Evolutionary conservation across 2,113 vertebrate species (phyloP).

Genomic region (Corythoichthys haematopterus): DNA sequence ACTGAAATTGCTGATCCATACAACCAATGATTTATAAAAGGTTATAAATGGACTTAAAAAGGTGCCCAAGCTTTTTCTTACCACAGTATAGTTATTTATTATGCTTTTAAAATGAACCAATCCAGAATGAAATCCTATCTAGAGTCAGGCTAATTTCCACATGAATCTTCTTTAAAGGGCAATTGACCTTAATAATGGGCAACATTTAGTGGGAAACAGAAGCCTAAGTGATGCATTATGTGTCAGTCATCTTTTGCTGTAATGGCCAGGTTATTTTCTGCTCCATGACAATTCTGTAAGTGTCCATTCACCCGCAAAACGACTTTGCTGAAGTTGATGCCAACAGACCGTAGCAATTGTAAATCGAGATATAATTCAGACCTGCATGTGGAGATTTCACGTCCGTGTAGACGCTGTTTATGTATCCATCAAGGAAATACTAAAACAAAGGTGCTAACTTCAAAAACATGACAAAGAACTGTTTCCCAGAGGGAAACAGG

Average conservation of each 20-base stretch:
- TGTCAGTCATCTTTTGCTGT: slow-evolving; percentile 34
- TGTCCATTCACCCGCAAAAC: slow-evolving; percentile 22
- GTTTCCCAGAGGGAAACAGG: slow-evolving; percentile 44
- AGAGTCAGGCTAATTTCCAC: slow-evolving; percentile 17
- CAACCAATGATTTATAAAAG: too few species aligned
- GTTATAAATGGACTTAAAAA: too few species aligned
- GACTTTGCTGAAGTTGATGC: slow-evolving; percentile 18
- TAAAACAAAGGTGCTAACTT: slow-evolving; percentile 30
- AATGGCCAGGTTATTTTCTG: slow-evolving; percentile 42
- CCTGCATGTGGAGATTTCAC: slow-evolving; percentile 9
- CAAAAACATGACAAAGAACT: slow-evolving; percentile 27
- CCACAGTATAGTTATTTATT: slow-evolving; percentile 16
- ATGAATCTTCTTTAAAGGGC: slow-evolving; percentile 2
- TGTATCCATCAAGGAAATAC: slow-evolving; percentile 41
- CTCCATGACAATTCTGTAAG: slow-evolving; percentile 30
- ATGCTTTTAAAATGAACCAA: slow-evolving; percentile 15
- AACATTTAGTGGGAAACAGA: slow-evolving; percentile 23
- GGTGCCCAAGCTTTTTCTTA: not conserved
- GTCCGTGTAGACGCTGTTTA: slow-evolving; percentile 10
- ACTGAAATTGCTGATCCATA: not conserved
- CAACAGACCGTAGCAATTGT: slow-evolving; percentile 14
- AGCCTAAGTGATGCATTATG: slow-evolving; percentile 29
- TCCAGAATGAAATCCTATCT: slow-evolving; percentile 17
- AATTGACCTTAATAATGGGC: slow-evolving; percentile 11
- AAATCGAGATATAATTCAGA: slow-evolving; percentile 17